These are phyloP conservation scores for Perca schrenkii DNA, from an alignment of 2,113 vertebrate genomes.

Conservation along the genomic window DNA sequence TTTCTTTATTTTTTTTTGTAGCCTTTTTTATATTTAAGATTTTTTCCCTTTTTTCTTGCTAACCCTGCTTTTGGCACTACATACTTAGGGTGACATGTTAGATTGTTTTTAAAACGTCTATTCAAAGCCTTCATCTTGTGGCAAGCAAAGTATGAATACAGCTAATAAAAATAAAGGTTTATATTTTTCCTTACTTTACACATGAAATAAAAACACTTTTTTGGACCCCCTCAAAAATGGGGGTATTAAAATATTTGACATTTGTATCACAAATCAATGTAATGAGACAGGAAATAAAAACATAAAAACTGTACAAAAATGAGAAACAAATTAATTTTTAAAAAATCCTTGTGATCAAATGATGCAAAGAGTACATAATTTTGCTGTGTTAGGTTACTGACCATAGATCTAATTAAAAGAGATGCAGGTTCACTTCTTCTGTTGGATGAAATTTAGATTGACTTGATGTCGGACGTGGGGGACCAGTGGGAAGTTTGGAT, in stretches of 20 bases:
- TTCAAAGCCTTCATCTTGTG: constrained; percentile 89
- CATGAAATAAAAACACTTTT: constrained; percentile 97
- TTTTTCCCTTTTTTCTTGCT: constrained; percentile 74
- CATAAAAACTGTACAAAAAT: constrained; percentile 99
- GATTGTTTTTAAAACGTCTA: constrained; percentile 90
- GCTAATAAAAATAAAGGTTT: constrained; percentile 99
- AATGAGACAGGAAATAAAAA: constrained; percentile 87
- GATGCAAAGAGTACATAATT: constrained; percentile 69
- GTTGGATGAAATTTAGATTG: constrained; percentile 95
- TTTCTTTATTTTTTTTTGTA: constrained; percentile 68
- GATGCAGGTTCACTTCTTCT: constrained; percentile 94
- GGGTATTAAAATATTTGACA: constrained; percentile 99
- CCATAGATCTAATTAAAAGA: constrained; percentile 67
- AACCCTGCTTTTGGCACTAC: constrained; percentile 94
- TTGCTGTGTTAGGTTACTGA: constrained; percentile 68
- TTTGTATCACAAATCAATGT: constrained; percentile 97
- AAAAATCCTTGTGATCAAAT: constrained; percentile 85
- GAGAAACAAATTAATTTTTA: constrained; percentile 89
- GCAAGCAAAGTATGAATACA: constrained; percentile 98
- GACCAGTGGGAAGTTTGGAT: constrained; percentile 91
- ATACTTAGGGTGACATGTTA: constrained; percentile 90
- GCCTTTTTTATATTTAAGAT: constrained; percentile 48
- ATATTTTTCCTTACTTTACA: constrained; percentile 95
- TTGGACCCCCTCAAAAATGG: constrained; percentile 96
- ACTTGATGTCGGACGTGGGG: constrained; percentile 92